Conservation (phyloP, 2,797 vertebrate genomes). For the Nyctalus aviator region DNA sequence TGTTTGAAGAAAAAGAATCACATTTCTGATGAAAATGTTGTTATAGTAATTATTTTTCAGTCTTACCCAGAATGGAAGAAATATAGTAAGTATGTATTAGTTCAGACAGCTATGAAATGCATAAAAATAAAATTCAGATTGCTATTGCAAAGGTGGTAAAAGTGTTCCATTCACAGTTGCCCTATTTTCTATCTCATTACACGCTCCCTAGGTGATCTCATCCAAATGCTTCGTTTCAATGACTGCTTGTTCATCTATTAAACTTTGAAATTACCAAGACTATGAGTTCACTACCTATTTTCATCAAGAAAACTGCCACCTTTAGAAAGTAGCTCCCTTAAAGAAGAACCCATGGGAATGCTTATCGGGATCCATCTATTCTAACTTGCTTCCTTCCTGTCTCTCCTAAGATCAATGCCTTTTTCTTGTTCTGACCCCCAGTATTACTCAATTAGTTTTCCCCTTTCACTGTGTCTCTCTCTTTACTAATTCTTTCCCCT, state of each 20-base stretch:
- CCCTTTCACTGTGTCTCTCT: neutral
- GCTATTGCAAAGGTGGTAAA: slow-evolving; percentile 8
- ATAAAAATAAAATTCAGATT: neutral
- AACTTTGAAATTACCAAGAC: neutral
- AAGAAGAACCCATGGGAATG: neutral
- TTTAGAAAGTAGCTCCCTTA: neutral
- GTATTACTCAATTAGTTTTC: neutral
- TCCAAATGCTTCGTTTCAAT: neutral
- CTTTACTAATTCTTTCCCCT: neutral
- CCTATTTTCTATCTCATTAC: neutral
- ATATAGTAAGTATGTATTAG: neutral
- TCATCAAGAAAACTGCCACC: neutral
- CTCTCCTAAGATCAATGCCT: neutral
- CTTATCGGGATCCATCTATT: neutral
- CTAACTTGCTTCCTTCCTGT: neutral
- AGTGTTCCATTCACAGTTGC: neutral
- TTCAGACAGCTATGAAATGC: neutral
- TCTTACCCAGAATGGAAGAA: slow-evolving; percentile 36
- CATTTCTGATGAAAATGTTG: slow-evolving; percentile 7
- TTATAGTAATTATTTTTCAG: slow-evolving; percentile 26
- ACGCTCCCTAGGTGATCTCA: neutral
- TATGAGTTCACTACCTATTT: neutral
- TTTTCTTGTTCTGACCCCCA: neutral
- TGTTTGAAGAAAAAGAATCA: slow-evolving; percentile 49
- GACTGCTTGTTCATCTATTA: neutral